These are phyloP conservation scores for Syngnathus acus DNA, from an alignment of 2,797 vertebrate species.

Conservation along the genomic window DNA sequence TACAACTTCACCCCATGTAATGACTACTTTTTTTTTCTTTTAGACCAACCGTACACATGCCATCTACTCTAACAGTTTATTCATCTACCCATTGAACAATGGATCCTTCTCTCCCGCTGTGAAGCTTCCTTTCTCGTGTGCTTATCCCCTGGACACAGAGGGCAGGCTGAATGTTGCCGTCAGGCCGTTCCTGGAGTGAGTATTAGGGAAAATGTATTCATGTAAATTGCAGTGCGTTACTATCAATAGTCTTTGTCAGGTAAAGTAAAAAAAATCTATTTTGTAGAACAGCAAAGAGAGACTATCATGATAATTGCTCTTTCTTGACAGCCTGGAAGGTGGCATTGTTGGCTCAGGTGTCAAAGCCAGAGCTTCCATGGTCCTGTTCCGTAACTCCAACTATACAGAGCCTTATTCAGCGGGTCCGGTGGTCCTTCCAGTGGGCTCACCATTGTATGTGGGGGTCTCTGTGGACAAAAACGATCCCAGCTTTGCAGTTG, in stretches of 20 bases:
- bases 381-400: slow-evolving; percentile 54
- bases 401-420: slow-evolving; percentile 51
- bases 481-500: slow-evolving; percentile 48
- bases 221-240: neutral
- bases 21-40: slow-evolving; percentile 35
- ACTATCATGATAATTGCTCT: neutral
- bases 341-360: slow-evolving; percentile 37
- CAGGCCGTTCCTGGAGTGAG: slow-evolving; percentile 56
- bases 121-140: slow-evolving; percentile 65
- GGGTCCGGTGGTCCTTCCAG: slow-evolving; percentile 13
- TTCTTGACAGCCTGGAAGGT: slow-evolving; percentile 24
- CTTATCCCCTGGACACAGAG: slow-evolving; percentile 62
- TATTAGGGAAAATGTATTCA: neutral
- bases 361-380: slow-evolving; percentile 56
- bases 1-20: neutral
- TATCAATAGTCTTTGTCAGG: neutral
- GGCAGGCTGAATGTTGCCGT: slow-evolving; percentile 58
- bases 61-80: slow-evolving; percentile 58
- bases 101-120: slow-evolving; percentile 49
- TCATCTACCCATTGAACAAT: slow-evolving; percentile 42
- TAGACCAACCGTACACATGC: slow-evolving; percentile 58
- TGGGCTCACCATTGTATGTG: slow-evolving; percentile 59
- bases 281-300: neutral
- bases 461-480: slow-evolving; percentile 45
- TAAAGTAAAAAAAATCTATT: too few relatives aligned